These are phyloP conservation scores for Hetaerina titia DNA, from an alignment of 2,888 invertebrate genomes.

Conservation along the genomic window DNA sequence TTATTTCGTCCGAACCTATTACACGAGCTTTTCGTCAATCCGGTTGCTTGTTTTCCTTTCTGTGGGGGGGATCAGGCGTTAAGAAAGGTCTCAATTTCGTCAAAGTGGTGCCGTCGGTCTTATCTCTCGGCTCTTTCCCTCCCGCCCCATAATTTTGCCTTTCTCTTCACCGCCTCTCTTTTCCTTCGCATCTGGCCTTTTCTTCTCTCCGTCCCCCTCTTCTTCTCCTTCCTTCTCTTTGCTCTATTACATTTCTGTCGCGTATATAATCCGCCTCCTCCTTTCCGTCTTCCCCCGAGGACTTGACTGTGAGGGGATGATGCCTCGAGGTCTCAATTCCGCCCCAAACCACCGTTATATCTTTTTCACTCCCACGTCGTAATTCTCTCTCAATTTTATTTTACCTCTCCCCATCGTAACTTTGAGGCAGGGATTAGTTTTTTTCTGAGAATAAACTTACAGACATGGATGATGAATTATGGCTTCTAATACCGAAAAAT, in stretches of 20 bases:
- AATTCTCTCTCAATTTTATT: background rate
- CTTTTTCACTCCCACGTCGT: background rate
- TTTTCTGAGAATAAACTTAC: background rate
- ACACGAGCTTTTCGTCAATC: background rate
- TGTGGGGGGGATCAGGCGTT: background rate
- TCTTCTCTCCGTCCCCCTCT: background rate
- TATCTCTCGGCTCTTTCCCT: background rate
- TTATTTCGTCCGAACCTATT: background rate
- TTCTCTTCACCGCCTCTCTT: too few species aligned
- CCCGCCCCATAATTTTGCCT: background rate
- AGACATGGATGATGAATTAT: too few species aligned
- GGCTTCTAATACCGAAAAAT: too few species aligned
- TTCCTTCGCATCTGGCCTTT: background rate
- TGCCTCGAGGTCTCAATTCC: background rate
- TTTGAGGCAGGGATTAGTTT: background rate
- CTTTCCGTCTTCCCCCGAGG: background rate
- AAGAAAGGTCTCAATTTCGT: background rate
- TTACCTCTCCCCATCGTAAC: background rate
- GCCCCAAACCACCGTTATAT: background rate
- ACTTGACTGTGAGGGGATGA: background rate
- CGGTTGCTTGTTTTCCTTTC: background rate
- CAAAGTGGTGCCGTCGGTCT: background rate
- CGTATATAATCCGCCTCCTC: background rate
- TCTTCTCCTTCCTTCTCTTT: background rate
- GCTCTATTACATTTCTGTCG: background rate